A percentile compares a stretch with the other conserved stretches of the same genome.
Conservation (phyloP, 2,888 invertebrate species). For the Dioctria rufipes region DNA sequence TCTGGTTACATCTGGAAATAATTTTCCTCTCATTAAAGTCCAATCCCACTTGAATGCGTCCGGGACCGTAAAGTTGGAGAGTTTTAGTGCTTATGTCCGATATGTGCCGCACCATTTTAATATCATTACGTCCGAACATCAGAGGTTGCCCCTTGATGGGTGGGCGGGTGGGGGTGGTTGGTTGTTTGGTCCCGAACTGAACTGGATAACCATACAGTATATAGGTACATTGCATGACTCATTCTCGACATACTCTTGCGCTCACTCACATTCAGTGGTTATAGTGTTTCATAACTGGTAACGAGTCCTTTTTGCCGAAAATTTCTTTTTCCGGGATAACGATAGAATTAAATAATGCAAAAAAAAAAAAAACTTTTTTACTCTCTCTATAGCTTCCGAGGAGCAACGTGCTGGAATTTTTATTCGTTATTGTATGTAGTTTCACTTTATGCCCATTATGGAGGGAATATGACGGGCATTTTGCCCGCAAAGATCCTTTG, state of each 20-base stretch:
- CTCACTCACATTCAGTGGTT: background rate
- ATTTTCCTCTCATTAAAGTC: conserved; percentile 58
- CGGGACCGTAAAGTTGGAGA: conserved; percentile 43
- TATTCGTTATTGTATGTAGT: conserved; percentile 5
- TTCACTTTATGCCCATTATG: background rate
- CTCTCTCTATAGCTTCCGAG: background rate
- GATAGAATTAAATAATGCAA: background rate
- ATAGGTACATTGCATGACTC: background rate
- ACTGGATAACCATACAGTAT: too few species aligned
- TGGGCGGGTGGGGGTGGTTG: too few species aligned
- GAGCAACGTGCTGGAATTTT: conserved; percentile 38
- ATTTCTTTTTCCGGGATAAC: background rate
- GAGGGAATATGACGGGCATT: background rate
- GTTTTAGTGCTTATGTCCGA: conserved; percentile 51
- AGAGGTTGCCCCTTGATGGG: too few species aligned
- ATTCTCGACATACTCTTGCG: background rate
- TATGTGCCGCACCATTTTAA: conserved; percentile 56
- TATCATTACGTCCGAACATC: conserved; percentile 50
- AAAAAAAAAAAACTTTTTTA: conserved; percentile 6
- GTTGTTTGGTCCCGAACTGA: too few species aligned
- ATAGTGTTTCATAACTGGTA: conserved; percentile 28
- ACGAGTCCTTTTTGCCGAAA: background rate
- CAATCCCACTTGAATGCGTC: conserved; percentile 53
- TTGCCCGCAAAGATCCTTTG: background rate
- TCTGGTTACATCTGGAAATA: conserved; percentile 50